phyloP scores from a whole-genome alignment of 2,888 invertebrate species.

The Pyrochroa serraticornis region DNA sequence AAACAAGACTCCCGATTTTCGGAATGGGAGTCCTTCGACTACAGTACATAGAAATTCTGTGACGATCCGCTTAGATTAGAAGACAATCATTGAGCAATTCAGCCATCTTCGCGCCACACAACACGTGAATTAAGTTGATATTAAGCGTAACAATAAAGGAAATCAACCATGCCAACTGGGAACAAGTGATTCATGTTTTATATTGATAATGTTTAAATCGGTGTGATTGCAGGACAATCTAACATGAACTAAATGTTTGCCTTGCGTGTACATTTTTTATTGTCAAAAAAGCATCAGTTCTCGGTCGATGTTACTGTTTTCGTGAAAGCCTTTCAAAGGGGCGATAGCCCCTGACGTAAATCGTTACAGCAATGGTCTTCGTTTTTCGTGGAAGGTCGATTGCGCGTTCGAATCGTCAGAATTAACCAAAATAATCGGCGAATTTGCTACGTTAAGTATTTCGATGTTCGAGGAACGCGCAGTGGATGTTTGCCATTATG shows the following conservation, averaged over 20 bases:
- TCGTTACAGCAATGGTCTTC: neutral
- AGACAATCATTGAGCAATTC: constrained; percentile 46
- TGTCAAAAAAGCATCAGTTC: constrained; percentile 14
- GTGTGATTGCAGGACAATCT: constrained; percentile 52
- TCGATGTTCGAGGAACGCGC: too few species aligned
- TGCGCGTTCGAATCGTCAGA: neutral
- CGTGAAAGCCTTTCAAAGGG: constrained; percentile 15
- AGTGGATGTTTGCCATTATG: constrained; percentile 1
- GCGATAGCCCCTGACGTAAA: constrained; percentile 6
- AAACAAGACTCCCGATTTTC: constrained; percentile 88
- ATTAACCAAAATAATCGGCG: too few species aligned
- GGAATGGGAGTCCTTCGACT: constrained; percentile 82
- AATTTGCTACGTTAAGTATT: too few species aligned
- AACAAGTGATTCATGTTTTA: constrained; percentile 48
- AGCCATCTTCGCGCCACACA: constrained; percentile 26
- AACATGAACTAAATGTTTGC: constrained; percentile 42
- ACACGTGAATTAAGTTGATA: constrained; percentile 19
- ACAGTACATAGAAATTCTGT: constrained; percentile 50
- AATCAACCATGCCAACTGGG: constrained; percentile 41
- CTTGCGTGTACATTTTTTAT: constrained; percentile 44
- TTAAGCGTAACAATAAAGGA: constrained; percentile 17
- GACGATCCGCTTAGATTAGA: constrained; percentile 36
- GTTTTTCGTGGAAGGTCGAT: neutral
- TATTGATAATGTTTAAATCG: constrained; percentile 23
- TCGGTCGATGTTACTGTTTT: constrained; percentile 27